phyloP scores from a whole-genome alignment of 2,113 vertebrate species.

The Paradisaea rubra region DNA sequence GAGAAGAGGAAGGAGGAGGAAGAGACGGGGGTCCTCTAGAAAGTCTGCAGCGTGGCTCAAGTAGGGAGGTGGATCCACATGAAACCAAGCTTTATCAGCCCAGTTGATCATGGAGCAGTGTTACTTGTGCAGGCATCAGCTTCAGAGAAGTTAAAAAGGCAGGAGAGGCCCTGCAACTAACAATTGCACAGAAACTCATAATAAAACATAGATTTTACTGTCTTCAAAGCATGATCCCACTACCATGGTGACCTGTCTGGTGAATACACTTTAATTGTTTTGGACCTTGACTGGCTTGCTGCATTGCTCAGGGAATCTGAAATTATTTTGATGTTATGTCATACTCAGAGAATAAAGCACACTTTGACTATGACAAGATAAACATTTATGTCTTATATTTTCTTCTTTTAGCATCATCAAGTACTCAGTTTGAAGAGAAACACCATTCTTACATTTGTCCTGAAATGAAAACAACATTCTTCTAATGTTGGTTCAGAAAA shows the following conservation, averaged over 20 bases:
- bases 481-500: not conserved
- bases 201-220: not conserved
- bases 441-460: not conserved
- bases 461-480: not conserved
- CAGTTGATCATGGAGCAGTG: accelerated
- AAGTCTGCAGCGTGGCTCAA: not conserved
- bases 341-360: not conserved
- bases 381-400: not conserved
- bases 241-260: not conserved
- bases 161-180: not conserved
- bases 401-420: not conserved
- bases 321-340: not conserved
- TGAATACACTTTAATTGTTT: not conserved
- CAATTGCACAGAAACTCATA: not conserved
- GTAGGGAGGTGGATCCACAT: not conserved
- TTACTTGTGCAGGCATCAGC: not conserved
- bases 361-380: not conserved
- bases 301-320: not conserved
- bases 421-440: not conserved
- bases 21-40: not conserved
- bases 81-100: not conserved
- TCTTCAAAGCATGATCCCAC: not conserved
- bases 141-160: not conserved
- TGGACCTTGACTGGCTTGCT: not conserved
- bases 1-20: not conserved